A percentile compares a stretch with the other conserved stretches of the same genome.
Conservation (phyloP, 2,113 vertebrate species). For the Phocoena sinus region DNA sequence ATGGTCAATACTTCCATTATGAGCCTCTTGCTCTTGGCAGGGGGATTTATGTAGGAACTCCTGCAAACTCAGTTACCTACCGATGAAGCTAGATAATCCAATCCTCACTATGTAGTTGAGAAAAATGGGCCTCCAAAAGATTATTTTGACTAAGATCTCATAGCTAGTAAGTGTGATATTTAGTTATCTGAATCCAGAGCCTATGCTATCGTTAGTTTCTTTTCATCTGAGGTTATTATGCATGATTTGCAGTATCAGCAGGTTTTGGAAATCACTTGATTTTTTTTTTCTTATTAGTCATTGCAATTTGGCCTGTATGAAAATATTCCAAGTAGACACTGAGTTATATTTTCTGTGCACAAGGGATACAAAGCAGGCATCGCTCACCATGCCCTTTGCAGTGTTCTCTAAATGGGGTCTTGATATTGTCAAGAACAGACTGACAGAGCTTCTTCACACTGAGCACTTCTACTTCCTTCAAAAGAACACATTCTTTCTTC, state of each 20-base stretch:
- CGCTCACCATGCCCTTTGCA: not conserved
- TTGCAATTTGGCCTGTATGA: not conserved
- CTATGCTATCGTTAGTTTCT: not conserved
- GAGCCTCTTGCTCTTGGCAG: not conserved
- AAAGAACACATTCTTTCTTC: not conserved
- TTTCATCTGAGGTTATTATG: not conserved
- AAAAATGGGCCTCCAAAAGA: not conserved
- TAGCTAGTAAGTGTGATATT: not conserved
- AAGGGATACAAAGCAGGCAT: not conserved
- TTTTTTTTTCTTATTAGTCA: not conserved
- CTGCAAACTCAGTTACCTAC: not conserved
- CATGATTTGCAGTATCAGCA: not conserved
- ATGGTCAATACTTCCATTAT: not conserved
- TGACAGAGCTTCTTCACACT: not conserved
- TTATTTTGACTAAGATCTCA: not conserved
- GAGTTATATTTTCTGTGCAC: not conserved
- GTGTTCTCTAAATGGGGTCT: not conserved
- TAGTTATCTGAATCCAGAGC: not conserved
- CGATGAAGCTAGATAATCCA: not conserved
- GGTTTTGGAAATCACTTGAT: not conserved
- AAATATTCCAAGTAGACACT: not conserved
- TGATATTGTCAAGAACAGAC: not conserved
- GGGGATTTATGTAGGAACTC: not conserved
- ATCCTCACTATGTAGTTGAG: not conserved
- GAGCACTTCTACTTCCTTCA: not conserved